Evolutionary conservation across 2,888 invertebrate genomes (phyloP).

Genomic region (Diabrotica balteata): DNA sequence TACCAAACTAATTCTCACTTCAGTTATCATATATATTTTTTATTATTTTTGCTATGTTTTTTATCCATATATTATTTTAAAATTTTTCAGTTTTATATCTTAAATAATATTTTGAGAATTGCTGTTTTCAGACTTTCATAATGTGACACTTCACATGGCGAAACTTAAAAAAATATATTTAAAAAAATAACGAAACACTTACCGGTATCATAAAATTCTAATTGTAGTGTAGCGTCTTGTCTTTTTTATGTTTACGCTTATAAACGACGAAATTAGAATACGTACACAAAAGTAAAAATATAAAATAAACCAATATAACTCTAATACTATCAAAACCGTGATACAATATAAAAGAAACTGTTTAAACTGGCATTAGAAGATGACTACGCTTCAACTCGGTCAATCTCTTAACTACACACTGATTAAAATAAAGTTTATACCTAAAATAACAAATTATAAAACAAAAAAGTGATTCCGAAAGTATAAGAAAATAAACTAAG

Average conservation of each 20-base stretch:
- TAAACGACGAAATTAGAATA: conserved; percentile 27
- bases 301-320: conserved; percentile 52
- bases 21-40: conserved; percentile 48
- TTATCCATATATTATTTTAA: conserved; percentile 51
- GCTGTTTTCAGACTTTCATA: conserved; percentile 62
- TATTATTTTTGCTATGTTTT: conserved; percentile 53
- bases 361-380: conserved; percentile 57
- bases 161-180: conserved; percentile 60
- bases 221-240: conserved; percentile 58
- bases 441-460: conserved; percentile 37
- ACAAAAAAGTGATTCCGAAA: conserved; percentile 15
- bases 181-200: conserved; percentile 59
- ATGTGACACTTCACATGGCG: conserved; percentile 59
- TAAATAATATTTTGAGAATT: conserved; percentile 63
- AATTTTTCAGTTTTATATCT: conserved; percentile 54
- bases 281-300: conserved; percentile 39
- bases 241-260: conserved; percentile 49
- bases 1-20: conserved; percentile 49
- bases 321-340: conserved; percentile 55
- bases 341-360: conserved; percentile 48
- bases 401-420: conserved; percentile 47
- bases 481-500: conserved; percentile 29
- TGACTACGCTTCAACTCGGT: conserved; percentile 54
- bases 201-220: conserved; percentile 55
- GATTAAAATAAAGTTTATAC: conserved; percentile 31